Evolutionary conservation across 2,888 invertebrate species (phyloP).

Genomic region (Metacarcinus magister): DNA sequence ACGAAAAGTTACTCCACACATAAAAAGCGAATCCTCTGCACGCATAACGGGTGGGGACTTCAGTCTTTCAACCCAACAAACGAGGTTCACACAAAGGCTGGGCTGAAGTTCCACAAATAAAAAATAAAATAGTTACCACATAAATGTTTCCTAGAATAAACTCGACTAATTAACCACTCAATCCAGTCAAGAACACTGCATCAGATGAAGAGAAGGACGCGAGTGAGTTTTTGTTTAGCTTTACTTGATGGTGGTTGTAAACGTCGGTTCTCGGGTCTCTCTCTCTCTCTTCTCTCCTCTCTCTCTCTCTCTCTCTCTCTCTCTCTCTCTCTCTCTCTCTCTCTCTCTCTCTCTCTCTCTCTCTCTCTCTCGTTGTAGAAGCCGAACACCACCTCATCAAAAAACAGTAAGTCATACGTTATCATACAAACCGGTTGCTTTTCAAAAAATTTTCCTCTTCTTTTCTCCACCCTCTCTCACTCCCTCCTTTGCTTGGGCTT

Average conservation of each 20-base stretch:
- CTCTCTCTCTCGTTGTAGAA: background rate
- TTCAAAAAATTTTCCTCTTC: background rate
- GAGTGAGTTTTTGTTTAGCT: background rate
- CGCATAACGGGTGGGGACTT: background rate
- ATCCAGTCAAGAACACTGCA: background rate
- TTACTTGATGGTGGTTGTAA: background rate
- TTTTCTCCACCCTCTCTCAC: background rate
- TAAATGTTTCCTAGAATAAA: conserved; percentile 20
- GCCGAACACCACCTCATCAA: background rate
- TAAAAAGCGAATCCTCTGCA: background rate
- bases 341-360: conserved; percentile 40
- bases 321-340: conserved; percentile 55
- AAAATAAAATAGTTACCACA: background rate
- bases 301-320: conserved; percentile 39
- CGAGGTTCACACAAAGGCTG: background rate
- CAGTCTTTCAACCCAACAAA: background rate
- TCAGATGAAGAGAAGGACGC: background rate
- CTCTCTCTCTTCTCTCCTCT: too few relatives aligned
- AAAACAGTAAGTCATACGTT: background rate
- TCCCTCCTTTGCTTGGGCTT: background rate
- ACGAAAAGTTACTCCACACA: background rate
- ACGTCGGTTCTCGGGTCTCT: background rate
- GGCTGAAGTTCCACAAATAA: background rate
- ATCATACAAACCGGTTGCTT: background rate
- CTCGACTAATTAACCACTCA: background rate